These are phyloP conservation scores for Oncorhynchus tshawytscha DNA, from an alignment of 2,113 vertebrate species.

Conservation along the genomic window DNA sequence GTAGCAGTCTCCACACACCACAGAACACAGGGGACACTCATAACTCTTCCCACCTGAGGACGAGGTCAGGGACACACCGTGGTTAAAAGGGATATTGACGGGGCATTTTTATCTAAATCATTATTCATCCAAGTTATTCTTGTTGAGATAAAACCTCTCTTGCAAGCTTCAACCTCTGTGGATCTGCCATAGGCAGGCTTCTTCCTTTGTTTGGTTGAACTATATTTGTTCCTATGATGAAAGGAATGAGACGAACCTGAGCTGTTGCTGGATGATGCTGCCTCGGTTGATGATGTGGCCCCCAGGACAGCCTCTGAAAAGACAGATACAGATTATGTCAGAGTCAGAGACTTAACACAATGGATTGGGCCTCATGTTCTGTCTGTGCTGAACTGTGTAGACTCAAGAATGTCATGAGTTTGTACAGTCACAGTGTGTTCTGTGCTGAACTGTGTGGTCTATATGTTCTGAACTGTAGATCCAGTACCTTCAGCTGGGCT, in stretches of 20 bases:
- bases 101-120: too few relatives aligned
- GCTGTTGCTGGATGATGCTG: neutral
- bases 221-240: neutral
- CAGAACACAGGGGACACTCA: conserved; percentile 84
- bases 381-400: neutral
- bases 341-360: neutral
- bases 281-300: neutral
- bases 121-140: too few relatives aligned
- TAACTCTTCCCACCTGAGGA: conserved; percentile 48
- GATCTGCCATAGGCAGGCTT: too few relatives aligned
- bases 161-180: too few relatives aligned
- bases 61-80: neutral
- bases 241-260: neutral
- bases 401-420: too few relatives aligned
- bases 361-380: neutral
- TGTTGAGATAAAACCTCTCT: too few relatives aligned
- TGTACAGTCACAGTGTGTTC: neutral
- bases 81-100: neutral
- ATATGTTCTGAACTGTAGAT: neutral
- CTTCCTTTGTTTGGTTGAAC: too few relatives aligned
- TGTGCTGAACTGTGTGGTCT: neutral
- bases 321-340: neutral
- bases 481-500: conserved; percentile 39
- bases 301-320: neutral
- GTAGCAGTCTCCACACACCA: conserved; percentile 71